A percentile compares a stretch with the other conserved stretches of the same genome.
Evolutionary conservation across 2,888 invertebrate species (phyloP).

Genomic region (Mythimna ferrago): DNA sequence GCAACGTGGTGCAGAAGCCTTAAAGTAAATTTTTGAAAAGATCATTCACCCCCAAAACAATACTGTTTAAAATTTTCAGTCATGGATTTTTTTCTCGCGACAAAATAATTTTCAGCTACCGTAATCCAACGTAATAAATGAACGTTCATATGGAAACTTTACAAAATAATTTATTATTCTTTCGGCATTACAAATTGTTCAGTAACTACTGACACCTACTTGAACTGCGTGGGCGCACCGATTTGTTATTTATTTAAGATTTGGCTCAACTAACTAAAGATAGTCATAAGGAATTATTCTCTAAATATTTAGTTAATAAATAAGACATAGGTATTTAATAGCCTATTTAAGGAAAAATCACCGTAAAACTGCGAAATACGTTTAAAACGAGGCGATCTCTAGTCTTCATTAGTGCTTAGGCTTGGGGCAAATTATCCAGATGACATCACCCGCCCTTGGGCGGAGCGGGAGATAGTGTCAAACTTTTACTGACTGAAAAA

Average conservation of each 20-base stretch:
- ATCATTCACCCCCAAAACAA: background rate
- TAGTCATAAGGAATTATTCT: slow-evolving; percentile 17
- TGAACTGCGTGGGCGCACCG: slow-evolving; percentile 52
- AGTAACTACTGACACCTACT: slow-evolving; percentile 42
- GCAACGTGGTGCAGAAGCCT: too few species aligned
- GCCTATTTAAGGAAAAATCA: too few species aligned
- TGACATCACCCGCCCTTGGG: too few species aligned
- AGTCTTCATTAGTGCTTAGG: too few species aligned
- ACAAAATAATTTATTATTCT: slow-evolving; percentile 52
- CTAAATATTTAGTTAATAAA: slow-evolving; percentile 9
- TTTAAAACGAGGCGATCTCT: too few species aligned
- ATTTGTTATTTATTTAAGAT: slow-evolving; percentile 51
- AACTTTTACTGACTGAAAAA: too few species aligned
- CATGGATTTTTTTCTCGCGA: background rate
- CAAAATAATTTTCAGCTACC: slow-evolving; percentile 22
- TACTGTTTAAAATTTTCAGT: background rate
- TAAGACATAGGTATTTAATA: background rate
- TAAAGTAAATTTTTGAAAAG: background rate
- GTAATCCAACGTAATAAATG: slow-evolving; percentile 20
- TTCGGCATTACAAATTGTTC: slow-evolving; percentile 43
- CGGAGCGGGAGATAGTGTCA: too few species aligned
- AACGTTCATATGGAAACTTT: slow-evolving; percentile 19
- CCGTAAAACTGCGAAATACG: too few species aligned
- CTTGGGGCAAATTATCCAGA: too few species aligned
- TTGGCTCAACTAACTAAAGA: slow-evolving; percentile 34